phyloP scores from a whole-genome alignment of 1,140 invertebrate species.

The Mya arenaria region DNA sequence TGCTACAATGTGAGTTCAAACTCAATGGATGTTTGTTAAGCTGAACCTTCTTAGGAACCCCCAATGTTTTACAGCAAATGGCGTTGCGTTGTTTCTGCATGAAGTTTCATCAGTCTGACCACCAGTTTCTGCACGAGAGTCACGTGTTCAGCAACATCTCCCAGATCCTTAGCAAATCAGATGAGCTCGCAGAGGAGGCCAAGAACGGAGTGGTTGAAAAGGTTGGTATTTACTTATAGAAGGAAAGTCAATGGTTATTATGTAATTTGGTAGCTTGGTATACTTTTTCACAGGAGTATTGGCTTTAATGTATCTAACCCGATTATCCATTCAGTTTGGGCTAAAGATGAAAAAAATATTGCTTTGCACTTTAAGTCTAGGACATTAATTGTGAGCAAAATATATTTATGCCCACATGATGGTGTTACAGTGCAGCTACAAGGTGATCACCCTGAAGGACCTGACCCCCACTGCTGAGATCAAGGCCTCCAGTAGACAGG shows the following conservation, averaged over 20 bases:
- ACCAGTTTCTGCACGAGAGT: constrained; percentile 94
- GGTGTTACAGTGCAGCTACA: constrained; percentile 75
- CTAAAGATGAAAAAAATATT: too few relatives aligned
- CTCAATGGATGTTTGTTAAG: too few relatives aligned
- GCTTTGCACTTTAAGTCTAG: too few relatives aligned
- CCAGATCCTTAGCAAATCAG: constrained; percentile 95
- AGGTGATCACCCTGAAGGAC: constrained; percentile 87
- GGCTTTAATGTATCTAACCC: too few relatives aligned
- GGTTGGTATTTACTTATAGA: constrained; percentile 2
- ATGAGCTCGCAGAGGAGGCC: constrained; percentile 83
- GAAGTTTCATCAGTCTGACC: constrained; percentile 92
- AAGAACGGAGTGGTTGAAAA: constrained; percentile 50
- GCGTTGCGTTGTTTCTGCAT: constrained; percentile 97
- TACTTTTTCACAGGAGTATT: too few relatives aligned
- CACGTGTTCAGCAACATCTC: constrained; percentile 98
- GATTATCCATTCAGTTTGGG: too few relatives aligned
- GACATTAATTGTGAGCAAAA: too few relatives aligned
- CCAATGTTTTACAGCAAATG: constrained; percentile 87
- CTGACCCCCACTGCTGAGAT: constrained; percentile 90
- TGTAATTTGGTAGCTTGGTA: background rate
- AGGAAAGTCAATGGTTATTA: background rate
- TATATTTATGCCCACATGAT: too few relatives aligned
- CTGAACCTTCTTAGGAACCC: too few relatives aligned
- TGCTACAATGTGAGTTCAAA: too few relatives aligned
- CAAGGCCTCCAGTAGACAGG: constrained; percentile 94